Base-by-base conservation (phyloP, 1,140 invertebrate genomes). In the Berghia stephanieae region DNA sequence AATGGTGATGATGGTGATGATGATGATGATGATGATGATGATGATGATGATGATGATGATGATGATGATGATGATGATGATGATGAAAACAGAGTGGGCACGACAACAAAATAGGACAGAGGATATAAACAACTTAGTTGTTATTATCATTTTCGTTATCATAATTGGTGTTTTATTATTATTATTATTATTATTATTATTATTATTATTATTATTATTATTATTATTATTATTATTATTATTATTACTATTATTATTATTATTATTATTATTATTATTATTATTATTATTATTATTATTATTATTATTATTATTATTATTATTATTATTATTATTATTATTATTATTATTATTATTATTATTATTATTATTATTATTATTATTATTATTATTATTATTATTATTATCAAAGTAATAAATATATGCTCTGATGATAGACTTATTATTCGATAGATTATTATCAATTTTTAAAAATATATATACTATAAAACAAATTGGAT, bases 1-100 rank as follows among this genome's bases (percentile, higher is more conserved):
- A n/a, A 43, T 36, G 67, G 31, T 69, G 67, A 3, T 69, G 67
- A 69, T 69, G 67, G 40, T 69, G 6, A 42, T 5, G 68, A 42
- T 5, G 68, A 18, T 40, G 2, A 42, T 27, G 67, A 69, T 69
- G 67, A 69, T 36, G 67, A 69, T 69, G 67, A 69, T 69, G 67
- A 69, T 36, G 67, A 69, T 36, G 67, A 69, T 36, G 67, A 69
- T 69, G 67, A 69, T 69, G 1, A 69, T 69, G 67, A 69, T 3
- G 67, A 69, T 69, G 67, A 69, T 69, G 67, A 69, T 69, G 67
- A 69, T 38, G 67, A 69, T 38, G 40, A 18, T 8, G 34, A 69
- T 43, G 67, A 60, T 60, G n/a, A n/a, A n/a, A n/a, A n/a, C n/a
- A n/a, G n/a, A 63, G 3, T 63, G 57, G 6, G 3, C 2, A 3